Evolutionary conservation across 92 coral and sea anemone genomes (phyloP), one percentile per base, ranked within the genome.

Genomic region (Plumapathes pennacea): DNA sequence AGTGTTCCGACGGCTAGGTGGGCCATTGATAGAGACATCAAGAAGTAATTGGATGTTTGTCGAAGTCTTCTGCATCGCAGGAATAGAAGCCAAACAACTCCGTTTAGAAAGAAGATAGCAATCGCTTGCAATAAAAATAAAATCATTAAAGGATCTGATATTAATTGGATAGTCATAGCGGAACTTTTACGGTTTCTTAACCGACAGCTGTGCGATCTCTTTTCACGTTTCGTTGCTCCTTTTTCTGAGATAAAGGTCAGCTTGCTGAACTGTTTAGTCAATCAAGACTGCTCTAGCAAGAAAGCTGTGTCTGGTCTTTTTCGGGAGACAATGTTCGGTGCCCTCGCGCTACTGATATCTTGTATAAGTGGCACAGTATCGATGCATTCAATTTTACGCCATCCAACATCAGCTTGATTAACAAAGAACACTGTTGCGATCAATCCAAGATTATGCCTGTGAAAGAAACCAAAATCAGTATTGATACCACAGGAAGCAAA

Each of bases 21-120:
- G 29, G 71, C 46, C 8, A 59, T 52, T 0, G 71, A 49, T 2
- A 64, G 48, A 4, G 71, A 64, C 5, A 38, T 59, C 10, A 64
- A 23, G 33, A 64, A 64, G 20, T 19, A 37, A 33, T 64, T 64
- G 10, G 71, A 34, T 41, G 27, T 64, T 36, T 49, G 47, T 22
- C 60, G 60, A 26, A 50, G 38, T 9, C 48, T 34, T 25, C 44
- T 50, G 37, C 34, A 39, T 24, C 50, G 36, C 21, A 49, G 25
- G 48, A 64, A 64, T 26, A 64, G 60, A n/a, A 50, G 33, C 71
- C 71, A 64, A 11, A 64, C 60, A n/a, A 37, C 29, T 25, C 27
- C 32, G 69, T 61, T 61, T 13, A 47, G 34, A 4, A 11, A 30
- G 25, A 46, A 28, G 21, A 61, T 61, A 9, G 47, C 26, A 61